These are phyloP conservation scores for Drosophila mayri DNA, from an alignment of 1,140 invertebrate species.

Conservation along the genomic window DNA sequence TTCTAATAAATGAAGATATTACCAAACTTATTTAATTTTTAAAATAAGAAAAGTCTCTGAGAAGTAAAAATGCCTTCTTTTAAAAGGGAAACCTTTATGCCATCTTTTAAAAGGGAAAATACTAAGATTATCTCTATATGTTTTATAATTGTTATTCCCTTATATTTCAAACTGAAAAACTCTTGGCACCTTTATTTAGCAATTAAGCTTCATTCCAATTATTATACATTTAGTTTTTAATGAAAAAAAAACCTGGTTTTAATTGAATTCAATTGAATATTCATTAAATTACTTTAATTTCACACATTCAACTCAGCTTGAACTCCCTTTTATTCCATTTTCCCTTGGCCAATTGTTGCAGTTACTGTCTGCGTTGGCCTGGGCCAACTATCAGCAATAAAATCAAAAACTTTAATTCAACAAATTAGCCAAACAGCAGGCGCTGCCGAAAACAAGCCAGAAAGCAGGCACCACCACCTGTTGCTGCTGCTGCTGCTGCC, in stretches of 20 bases:
- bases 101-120: too few species aligned
- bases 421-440: conserved; percentile 61
- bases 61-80: too few species aligned
- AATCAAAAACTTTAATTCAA: conserved; percentile 60
- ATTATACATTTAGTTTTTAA: not conserved
- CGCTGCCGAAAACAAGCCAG: conserved; percentile 20
- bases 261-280: not conserved
- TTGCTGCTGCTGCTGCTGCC: conserved; percentile 38
- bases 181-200: not conserved
- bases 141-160: not conserved
- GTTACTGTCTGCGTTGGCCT: not conserved
- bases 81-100: too few species aligned
- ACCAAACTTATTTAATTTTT: too few species aligned
- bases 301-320: not conserved
- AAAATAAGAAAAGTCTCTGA: too few species aligned
- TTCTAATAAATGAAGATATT: too few species aligned
- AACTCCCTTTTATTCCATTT: not conserved
- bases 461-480: conserved; percentile 51
- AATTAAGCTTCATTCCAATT: not conserved
- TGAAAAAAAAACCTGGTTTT: not conserved
- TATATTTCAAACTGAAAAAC: not conserved
- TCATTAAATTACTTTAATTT: not conserved
- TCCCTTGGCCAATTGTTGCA: conserved; percentile 4
- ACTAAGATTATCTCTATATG: accelerated
- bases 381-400: conserved; percentile 40